Evolutionary conservation across 2,797 vertebrate genomes (phyloP).

Genomic region (Oryzias sinensis): DNA sequence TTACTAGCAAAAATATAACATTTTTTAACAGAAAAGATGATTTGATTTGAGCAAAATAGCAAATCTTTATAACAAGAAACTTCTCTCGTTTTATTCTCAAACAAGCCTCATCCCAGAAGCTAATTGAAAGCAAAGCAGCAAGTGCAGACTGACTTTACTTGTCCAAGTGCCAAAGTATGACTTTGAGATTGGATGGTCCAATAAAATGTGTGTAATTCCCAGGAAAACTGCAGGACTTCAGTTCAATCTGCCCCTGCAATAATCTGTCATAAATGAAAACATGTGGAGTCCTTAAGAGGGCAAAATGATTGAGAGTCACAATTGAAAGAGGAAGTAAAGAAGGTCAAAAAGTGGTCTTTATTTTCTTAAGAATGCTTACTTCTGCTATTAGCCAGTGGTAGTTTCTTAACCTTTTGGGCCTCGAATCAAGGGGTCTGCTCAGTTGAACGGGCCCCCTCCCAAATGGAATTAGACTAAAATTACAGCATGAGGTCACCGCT

Average conservation of each 20-base stretch:
- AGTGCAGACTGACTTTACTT: too few relatives aligned
- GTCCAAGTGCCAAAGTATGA: not conserved
- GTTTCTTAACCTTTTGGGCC: conserved; percentile 69
- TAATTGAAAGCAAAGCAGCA: too few relatives aligned
- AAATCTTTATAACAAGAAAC: too few relatives aligned
- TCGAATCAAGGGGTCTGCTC: conserved; percentile 55
- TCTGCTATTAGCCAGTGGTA: conserved; percentile 67
- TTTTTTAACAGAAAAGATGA: too few relatives aligned
- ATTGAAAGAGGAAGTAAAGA: conserved; percentile 71
- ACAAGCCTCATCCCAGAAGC: too few relatives aligned
- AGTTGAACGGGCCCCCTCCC: conserved; percentile 20
- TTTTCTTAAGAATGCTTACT: conserved; percentile 68
- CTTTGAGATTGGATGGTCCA: not conserved
- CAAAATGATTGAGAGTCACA: conserved; percentile 62
- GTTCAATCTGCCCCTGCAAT: conserved; percentile 28
- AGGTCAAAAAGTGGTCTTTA: conserved; percentile 66
- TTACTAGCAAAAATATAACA: too few relatives aligned
- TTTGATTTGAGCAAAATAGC: too few relatives aligned
- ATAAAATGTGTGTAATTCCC: conserved; percentile 3
- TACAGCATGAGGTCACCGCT: conserved; percentile 70
- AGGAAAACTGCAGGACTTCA: conserved; percentile 11
- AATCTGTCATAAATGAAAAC: conserved; percentile 66
- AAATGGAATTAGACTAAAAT: conserved; percentile 72
- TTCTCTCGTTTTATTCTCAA: too few relatives aligned
- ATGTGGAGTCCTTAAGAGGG: conserved; percentile 43